Evolutionary conservation across 2,113 vertebrate genomes (phyloP), one percentile per base, ranked within the genome.

Genomic region (Serinus canaria): DNA sequence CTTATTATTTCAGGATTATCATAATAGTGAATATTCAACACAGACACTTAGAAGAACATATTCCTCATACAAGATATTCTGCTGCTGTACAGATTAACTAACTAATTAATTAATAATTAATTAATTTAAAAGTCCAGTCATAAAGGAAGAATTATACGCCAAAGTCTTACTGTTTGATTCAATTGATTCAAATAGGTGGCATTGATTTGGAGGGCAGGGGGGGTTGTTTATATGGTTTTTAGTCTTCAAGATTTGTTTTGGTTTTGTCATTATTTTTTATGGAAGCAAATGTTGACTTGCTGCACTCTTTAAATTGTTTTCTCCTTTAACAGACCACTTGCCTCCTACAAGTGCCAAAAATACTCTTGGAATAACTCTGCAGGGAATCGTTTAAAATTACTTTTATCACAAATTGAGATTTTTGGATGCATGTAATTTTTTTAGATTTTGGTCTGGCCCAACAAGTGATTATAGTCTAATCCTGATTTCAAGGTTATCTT

Each of bases 151-250:
- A 64, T 14, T 41, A 22, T 39, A 6, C 56, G 11, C 15, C 49
- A 49, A 28, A 11, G 2, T 11, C 27, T 41, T 81, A 70, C 21
- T 78, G 12, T 23, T 67, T 70, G 28, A 43, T 52, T 81, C 16
- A 53, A 9, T 58, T 31, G 55, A 47, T n/a, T n/a, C n/a, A n/a
- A n/a, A n/a, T n/a, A 56, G 2, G 6, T 47, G 1, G 4, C 4
- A 31, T 13, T 46, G 4, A 0, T 79, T 35, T 53, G 9, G 5
- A 6, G 0, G 6, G 30, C 11, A 8, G 1, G 23, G 5, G 5
- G 18, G 4, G 0, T 7, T 56, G 0, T 28, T 60, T 25, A 9
- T 67, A 53, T 64, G 1, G 17, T 59, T 11, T 37, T 64, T 9
- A 7, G 7, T 24, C 18, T 89, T 83, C 24, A 27, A 21, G 10